phyloP scores from a whole-genome alignment of 2,113 vertebrate genomes.

The Ciconia boyciana region DNA sequence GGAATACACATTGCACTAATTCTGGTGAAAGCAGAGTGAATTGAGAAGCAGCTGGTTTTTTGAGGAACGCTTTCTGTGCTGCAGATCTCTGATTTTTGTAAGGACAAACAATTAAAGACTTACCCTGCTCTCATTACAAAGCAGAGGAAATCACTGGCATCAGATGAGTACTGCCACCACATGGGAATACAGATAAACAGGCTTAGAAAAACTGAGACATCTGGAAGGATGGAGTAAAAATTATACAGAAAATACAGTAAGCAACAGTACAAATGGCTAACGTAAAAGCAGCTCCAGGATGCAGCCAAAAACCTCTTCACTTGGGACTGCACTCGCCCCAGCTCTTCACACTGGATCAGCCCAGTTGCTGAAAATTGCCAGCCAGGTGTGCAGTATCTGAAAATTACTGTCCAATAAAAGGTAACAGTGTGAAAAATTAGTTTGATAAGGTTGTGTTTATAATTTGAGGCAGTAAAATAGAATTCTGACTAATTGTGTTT shows the following conservation, averaged over 20 bases:
- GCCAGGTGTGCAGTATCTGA: not conserved
- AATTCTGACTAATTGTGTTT: slow-evolving; percentile 47
- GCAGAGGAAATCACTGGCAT: not conserved
- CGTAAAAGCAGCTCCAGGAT: not conserved
- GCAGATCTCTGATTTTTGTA: not conserved
- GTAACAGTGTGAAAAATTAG: not conserved
- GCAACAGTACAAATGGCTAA: not conserved
- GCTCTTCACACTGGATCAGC: not conserved
- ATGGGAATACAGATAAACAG: slow-evolving; percentile 8
- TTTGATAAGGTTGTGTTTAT: slow-evolving; percentile 39
- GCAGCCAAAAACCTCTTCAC: not conserved
- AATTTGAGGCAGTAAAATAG: slow-evolving; percentile 33
- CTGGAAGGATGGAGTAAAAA: not conserved
- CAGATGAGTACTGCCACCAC: not conserved
- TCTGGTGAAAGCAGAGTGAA: not conserved
- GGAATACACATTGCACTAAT: not conserved
- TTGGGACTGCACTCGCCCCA: not conserved
- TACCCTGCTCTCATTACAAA: not conserved
- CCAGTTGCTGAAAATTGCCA: not conserved
- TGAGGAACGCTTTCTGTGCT: not conserved
- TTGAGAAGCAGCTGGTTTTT: not conserved
- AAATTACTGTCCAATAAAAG: not conserved
- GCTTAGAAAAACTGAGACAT: not conserved
- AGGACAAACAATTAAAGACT: not conserved
- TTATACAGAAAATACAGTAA: not conserved